phyloP scores from a whole-genome alignment of 35 echinoderm and acorn worm genomes.

The Holothuria glaberrima region DNA sequence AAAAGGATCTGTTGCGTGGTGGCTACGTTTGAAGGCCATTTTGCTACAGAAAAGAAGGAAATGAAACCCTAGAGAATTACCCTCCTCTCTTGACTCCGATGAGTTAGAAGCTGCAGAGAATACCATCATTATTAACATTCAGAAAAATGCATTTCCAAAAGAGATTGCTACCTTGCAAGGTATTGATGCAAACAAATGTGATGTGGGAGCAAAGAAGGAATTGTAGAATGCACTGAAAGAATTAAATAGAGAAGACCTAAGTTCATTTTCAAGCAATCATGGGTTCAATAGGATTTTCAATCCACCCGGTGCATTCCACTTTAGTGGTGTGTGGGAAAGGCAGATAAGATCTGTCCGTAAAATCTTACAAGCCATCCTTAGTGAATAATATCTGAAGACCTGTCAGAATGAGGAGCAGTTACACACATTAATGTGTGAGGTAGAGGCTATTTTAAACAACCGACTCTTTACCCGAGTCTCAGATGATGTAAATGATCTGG shows the following conservation, averaged over 20 bases:
- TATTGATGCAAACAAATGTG: not conserved
- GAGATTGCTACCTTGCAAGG: not conserved
- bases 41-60: conserved; percentile 6
- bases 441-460: conserved; percentile 24
- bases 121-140: conserved; percentile 28
- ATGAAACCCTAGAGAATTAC: not conserved
- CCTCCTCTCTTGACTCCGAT: not conserved
- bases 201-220: conserved; percentile 64
- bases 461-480: conserved; percentile 28
- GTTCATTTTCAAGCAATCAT: not conserved
- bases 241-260: not conserved
- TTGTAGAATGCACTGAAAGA: not conserved
- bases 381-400: conserved; percentile 29
- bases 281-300: conserved; percentile 73
- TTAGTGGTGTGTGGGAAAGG: conserved; percentile 71
- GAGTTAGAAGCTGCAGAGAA: conserved; percentile 54
- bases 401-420: conserved; percentile 15
- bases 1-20: conserved; percentile 49
- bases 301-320: conserved; percentile 60
- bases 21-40: conserved; percentile 14
- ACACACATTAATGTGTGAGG: not conserved
- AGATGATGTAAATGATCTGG: conserved; percentile 42
- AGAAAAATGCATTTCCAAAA: conserved; percentile 36
- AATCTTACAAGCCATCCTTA: conserved; percentile 19
- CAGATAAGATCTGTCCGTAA: conserved; percentile 62